Base-by-base conservation (phyloP, 2,113 vertebrate genomes). In the Triplophysa tibetana region DNA sequence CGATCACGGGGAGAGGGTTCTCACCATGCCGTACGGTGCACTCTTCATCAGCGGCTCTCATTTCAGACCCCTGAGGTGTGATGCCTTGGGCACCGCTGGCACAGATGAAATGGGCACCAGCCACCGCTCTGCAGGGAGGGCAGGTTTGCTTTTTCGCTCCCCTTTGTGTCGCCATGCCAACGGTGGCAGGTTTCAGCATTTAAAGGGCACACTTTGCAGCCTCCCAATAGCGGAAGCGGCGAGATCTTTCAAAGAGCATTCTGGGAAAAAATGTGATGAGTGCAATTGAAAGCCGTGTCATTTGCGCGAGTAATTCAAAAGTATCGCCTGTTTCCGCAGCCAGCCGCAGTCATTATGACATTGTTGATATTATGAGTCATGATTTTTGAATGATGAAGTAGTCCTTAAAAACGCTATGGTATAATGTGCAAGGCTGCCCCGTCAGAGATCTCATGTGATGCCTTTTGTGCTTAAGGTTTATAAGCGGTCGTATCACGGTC, bases 131-230 rank as follows among this genome's bases (percentile, higher is more conserved):
- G 77, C 77, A 72, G 80, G 80, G 45, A 68, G 21, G 58, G 70
- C 54, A 58, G 50, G 70, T 67, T 70, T 67, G 66, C 72, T 66
- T 64, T 78, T 69, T 74, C 60, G 2, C 63, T 78, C 73, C 66
- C 72, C 82, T 43, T 79, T 56, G 83, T 62, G 88, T 92, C 89
- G 56, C 90, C 91, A 92, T 92, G 91, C 91, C 91, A 89, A 92
- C 89, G 87, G 90, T 87, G 87, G 87, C 88, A 89, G 88, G 86
- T 89, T 89, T 89, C 90, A 88, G 84, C 89, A 85, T 90, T 90
- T 89, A 91, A 92, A 93, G 88, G 88, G 85, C 88, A 89, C 65
- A 77, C 70, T 84, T 80, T 82, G 1, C 87, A 90, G 87, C 85
- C 86, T 86, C 75, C 77, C 64, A 66, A 81, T 83, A 75, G 85